Conservation (phyloP, 2,888 invertebrate species). For the Troides oblongomaculatus region DNA sequence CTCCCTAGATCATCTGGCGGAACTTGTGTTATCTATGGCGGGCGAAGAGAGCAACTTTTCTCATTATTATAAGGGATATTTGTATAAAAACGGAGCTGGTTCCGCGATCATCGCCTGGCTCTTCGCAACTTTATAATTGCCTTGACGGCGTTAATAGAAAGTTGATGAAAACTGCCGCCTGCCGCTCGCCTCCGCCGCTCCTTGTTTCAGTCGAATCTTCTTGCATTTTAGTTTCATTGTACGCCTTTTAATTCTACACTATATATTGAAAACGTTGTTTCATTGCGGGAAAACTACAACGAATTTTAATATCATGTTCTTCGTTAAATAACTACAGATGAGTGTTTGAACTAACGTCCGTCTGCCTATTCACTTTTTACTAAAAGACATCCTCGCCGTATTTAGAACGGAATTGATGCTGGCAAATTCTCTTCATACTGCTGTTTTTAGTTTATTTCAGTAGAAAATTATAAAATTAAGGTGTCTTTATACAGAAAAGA, state of each 20-base stretch:
- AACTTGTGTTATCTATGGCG: constrained; percentile 49
- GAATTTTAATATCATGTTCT: too few species aligned
- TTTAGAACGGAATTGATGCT: too few species aligned
- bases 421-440: too few species aligned
- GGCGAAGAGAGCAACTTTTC: constrained; percentile 67
- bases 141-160: constrained; percentile 74
- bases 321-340: too few species aligned
- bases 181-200: constrained; percentile 56
- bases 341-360: too few species aligned
- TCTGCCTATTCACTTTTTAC: too few species aligned
- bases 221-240: constrained; percentile 61
- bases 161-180: constrained; percentile 72
- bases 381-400: too few species aligned
- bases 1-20: constrained; percentile 67
- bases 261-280: constrained; percentile 2
- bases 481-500: too few species aligned
- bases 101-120: constrained; percentile 54
- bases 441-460: too few species aligned
- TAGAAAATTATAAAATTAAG: too few species aligned
- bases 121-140: constrained; percentile 74
- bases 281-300: neutral
- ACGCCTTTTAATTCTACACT: constrained; percentile 27
- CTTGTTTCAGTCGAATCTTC: constrained; percentile 60
- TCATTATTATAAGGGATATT: constrained; percentile 72
- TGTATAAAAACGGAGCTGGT: constrained; percentile 67